These are phyloP conservation scores for Sminthopsis crassicaudata DNA, from an alignment of 2,113 vertebrate species.

Conservation along the genomic window DNA sequence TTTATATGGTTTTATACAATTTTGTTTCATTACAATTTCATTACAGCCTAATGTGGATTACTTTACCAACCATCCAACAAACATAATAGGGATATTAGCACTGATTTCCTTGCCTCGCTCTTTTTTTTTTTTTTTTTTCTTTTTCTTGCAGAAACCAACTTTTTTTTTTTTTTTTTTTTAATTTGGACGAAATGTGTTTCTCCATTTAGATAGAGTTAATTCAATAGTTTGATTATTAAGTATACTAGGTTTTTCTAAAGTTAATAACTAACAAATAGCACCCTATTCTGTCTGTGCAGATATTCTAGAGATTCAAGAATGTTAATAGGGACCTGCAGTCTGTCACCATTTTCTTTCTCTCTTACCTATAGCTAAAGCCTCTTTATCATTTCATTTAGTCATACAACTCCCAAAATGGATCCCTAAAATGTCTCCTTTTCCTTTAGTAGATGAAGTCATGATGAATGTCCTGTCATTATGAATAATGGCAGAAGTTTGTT, in stretches of 20 bases:
- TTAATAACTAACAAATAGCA: background rate
- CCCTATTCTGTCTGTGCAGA: background rate
- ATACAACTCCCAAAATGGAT: background rate
- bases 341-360: background rate
- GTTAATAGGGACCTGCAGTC: background rate
- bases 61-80: background rate
- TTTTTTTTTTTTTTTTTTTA: background rate
- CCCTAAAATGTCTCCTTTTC: background rate
- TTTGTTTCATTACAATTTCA: background rate
- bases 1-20: background rate
- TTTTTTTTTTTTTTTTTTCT: background rate
- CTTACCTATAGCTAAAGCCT: conserved; percentile 28
- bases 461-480: background rate
- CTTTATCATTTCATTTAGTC: background rate
- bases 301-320: background rate
- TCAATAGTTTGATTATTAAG: background rate
- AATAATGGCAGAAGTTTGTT: conserved; percentile 24
- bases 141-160: background rate
- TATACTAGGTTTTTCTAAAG: background rate
- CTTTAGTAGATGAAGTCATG: background rate
- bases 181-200: background rate
- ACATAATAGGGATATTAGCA: background rate
- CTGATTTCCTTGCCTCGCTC: background rate
- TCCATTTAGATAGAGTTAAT: background rate
- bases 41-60: background rate